Evolutionary conservation across 2,113 vertebrate genomes (phyloP).

Genomic region (Heterocephalus glaber): DNA sequence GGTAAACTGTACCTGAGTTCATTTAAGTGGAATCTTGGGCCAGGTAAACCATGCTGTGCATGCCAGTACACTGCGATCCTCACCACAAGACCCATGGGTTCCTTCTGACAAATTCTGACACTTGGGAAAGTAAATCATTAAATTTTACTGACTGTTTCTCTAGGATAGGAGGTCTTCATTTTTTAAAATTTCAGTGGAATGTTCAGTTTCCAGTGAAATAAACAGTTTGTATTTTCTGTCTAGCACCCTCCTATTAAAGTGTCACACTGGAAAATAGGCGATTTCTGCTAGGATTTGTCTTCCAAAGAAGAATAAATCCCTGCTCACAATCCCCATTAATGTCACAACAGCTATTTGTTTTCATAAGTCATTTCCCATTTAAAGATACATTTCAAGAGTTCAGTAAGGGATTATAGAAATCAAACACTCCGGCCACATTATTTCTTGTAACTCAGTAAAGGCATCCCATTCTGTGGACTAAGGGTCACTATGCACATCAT

Average conservation of each 20-base stretch:
- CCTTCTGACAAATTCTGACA: not conserved
- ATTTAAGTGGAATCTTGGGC: not conserved
- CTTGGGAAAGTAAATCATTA: not conserved
- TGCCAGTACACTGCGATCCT: not conserved
- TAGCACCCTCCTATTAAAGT: not conserved
- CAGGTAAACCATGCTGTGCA: not conserved
- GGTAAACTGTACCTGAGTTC: not conserved
- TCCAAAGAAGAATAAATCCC: not conserved
- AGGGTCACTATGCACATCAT: not conserved
- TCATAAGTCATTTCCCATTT: not conserved
- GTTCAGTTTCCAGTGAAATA: not conserved
- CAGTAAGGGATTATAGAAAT: not conserved
- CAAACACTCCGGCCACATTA: not conserved
- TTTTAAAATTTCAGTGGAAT: not conserved
- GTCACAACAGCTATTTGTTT: not conserved
- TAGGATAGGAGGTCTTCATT: no score
- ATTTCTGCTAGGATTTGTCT: not conserved
- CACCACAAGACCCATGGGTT: fast-evolving
- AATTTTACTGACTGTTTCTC: not conserved
- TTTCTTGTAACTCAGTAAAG: no score
- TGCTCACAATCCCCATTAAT: not conserved
- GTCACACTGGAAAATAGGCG: not conserved
- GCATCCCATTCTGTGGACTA: not conserved
- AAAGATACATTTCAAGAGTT: not conserved
- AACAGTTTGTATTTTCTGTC: not conserved